Conservation (phyloP, 2,797 vertebrate species). For the Eulemur rubriventer region DNA sequence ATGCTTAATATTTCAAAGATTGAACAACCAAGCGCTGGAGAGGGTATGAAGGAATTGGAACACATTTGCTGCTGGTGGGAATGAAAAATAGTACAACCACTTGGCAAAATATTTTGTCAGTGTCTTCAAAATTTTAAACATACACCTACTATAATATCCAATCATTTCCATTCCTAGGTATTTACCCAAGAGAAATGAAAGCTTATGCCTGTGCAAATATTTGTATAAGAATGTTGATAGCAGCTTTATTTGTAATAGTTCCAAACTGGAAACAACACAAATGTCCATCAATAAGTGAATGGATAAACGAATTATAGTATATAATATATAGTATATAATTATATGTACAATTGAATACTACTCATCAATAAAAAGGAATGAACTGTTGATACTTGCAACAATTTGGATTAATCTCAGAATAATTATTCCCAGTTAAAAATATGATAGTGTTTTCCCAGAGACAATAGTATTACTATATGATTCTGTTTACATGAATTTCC, state of each 20-base stretch:
- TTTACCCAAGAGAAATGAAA: neutral
- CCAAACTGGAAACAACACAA: neutral
- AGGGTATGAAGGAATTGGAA: neutral
- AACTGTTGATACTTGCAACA: neutral
- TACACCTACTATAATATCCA: neutral
- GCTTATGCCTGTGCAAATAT: neutral
- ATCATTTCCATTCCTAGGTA: neutral
- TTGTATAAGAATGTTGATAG: neutral
- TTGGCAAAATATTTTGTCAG: neutral
- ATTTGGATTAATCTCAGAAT: neutral
- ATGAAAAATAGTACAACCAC: neutral
- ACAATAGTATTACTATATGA: neutral
- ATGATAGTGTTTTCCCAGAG: neutral
- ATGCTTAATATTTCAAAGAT: neutral
- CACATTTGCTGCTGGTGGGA: neutral
- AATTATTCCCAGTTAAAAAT: neutral
- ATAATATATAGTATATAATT: neutral
- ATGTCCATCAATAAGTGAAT: neutral
- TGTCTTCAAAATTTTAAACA: neutral
- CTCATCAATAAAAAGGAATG: neutral
- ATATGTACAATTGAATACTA: neutral
- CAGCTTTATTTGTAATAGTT: neutral
- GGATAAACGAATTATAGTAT: neutral
- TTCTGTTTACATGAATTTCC: neutral
- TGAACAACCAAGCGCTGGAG: neutral